Base-by-base conservation (phyloP, 2,113 vertebrate genomes). In the Centrocercus urophasianus region DNA sequence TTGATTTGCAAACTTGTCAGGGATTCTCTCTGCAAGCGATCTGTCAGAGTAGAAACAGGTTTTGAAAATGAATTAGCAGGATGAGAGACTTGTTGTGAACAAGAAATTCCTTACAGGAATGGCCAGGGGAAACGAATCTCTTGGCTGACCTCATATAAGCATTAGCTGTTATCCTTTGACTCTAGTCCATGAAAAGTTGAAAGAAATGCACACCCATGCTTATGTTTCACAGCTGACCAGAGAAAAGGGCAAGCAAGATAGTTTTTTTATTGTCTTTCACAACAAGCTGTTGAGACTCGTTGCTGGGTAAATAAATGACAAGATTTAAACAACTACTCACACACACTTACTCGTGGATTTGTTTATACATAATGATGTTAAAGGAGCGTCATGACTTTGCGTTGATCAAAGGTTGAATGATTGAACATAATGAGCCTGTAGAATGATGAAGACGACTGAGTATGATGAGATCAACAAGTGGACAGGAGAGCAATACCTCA, bases 1-100 rank as follows among this genome's bases (percentile, higher is more conserved):
- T 14, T 79, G 54, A 95, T 97, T 93, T 96, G 83, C 59, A 97
- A 67, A 82, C 88, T 73, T 81, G 73, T 93, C 95, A 92, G 85
- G 66, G 56, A 91, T 72, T 86, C 78, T 86, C 50, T 79, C 84
- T 83, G 71, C 79, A 86, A 89, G 79, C 50, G 76, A 89, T 89
- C 74, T 86, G 65, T 92, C 94, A 95, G 67, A 80, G 67, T 16
- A 81, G 79, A 59, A 86, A 83, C 77, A 42, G 67, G 71, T 66
- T 80, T 60, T 85, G 95, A 81, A 95, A 94, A 83, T 52, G 22
- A 96, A 93, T 92, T 57, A 87, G 42, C 27, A 75, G 45, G 40
- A 57, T 50, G 7, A 83, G 61, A n/a, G 71, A 66, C 30, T 83
- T 94, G 42, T 38, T 95, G 70, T 71, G 70, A 93, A 69, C 16